Conservation (phyloP, 2,888 invertebrate genomes). For the Sinohyriopsis cumingii region DNA sequence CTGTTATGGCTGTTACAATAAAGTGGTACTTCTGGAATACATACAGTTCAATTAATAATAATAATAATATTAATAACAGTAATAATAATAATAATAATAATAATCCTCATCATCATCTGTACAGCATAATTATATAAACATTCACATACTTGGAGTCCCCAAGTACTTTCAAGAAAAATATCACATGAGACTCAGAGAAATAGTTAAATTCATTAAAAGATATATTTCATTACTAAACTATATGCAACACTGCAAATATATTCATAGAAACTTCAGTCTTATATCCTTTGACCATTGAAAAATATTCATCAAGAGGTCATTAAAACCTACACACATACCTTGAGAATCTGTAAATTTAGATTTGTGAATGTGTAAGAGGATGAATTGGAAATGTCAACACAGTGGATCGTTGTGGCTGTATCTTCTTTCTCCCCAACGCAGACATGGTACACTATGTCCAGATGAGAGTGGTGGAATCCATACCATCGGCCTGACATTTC, state of each 20-base stretch:
- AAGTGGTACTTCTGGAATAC: constrained; percentile 27
- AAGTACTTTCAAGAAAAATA: too few relatives aligned
- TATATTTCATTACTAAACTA: too few relatives aligned
- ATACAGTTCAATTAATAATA: background rate
- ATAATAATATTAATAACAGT: background rate
- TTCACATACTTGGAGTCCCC: too few relatives aligned
- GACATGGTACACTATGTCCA: constrained; percentile 32
- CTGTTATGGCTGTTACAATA: constrained; percentile 26
- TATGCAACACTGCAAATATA: too few relatives aligned
- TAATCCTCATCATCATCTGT: too few relatives aligned
- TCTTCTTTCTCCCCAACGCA: constrained; percentile 21
- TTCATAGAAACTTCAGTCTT: too few relatives aligned
- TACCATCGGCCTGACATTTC: constrained; percentile 36
- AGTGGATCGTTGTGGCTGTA: background rate
- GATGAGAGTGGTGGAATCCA: constrained; percentile 43
- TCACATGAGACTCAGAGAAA: too few relatives aligned
- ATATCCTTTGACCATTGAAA: too few relatives aligned
- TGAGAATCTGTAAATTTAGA: constrained; percentile 4
- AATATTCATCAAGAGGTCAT: too few relatives aligned
- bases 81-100: background rate
- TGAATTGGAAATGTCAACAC: background rate
- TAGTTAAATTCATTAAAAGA: too few relatives aligned
- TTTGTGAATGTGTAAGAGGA: constrained; percentile 2
- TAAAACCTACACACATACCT: constrained; percentile 3
- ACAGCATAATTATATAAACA: too few relatives aligned